phyloP scores from a whole-genome alignment of 1,140 invertebrate genomes.

The Nebria ingens region DNA sequence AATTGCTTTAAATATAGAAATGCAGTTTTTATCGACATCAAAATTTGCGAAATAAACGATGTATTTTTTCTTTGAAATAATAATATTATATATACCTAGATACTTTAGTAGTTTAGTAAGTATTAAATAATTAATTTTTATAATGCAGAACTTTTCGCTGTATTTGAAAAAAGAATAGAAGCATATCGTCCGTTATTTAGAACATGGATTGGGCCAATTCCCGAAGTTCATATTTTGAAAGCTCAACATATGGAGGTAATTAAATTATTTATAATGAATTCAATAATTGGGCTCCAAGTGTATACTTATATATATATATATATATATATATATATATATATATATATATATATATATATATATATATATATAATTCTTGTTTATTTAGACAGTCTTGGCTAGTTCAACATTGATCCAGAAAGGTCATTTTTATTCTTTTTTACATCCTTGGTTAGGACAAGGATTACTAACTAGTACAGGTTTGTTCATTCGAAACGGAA shows the following conservation, averaged over 20 bases:
- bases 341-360: neutral
- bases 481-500: constrained; percentile 21
- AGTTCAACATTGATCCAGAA: constrained; percentile 46
- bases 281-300: neutral
- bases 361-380: constrained; percentile 7
- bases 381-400: constrained; percentile 37
- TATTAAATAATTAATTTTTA: too few relatives aligned
- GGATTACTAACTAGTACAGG: constrained; percentile 43
- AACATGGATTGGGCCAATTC: constrained; percentile 22
- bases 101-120: too few relatives aligned
- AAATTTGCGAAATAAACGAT: too few relatives aligned
- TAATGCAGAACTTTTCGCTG: constrained; percentile 7
- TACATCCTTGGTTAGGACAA: constrained; percentile 43
- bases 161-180: constrained; percentile 6
- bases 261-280: neutral
- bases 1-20: too few relatives aligned
- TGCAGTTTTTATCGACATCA: too few relatives aligned
- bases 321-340: neutral
- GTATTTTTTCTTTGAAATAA: too few relatives aligned
- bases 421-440: constrained; percentile 41
- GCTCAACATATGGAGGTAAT: constrained; percentile 28
- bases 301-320: constrained; percentile 1
- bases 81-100: too few relatives aligned
- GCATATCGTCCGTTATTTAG: constrained; percentile 23
- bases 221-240: constrained; percentile 23